Conservation (phyloP, 2,797 vertebrate genomes). For the Spinus olivaceus region DNA sequence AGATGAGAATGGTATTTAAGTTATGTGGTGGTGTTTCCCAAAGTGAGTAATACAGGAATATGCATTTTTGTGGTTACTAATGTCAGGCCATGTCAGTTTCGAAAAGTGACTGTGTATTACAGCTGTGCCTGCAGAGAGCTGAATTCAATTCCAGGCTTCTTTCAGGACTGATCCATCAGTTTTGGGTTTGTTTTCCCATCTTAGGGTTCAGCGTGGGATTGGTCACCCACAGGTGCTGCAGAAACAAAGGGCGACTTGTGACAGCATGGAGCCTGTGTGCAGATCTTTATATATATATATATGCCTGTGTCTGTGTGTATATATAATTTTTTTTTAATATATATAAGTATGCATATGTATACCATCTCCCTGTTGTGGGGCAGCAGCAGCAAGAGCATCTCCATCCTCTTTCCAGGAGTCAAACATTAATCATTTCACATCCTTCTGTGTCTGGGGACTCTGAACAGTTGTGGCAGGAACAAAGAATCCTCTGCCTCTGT, state of each 20-base stretch:
- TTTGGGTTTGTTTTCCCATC: not conserved
- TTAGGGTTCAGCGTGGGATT: not conserved
- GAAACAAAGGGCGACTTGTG: not conserved
- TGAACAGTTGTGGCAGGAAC: not conserved
- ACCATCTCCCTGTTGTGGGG: not conserved
- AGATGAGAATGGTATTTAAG: not conserved
- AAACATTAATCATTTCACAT: not conserved
- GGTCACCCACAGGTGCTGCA: not conserved
- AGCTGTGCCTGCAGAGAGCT: not conserved
- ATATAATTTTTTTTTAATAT: no score
- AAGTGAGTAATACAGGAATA: not conserved
- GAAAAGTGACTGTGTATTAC: not conserved
- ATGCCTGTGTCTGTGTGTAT: no score
- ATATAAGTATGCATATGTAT: not conserved
- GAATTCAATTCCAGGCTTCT: not conserved
- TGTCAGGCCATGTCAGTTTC: not conserved
- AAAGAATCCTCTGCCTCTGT: not conserved
- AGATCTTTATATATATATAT: not conserved
- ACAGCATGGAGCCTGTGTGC: not conserved
- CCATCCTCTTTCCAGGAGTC: not conserved
- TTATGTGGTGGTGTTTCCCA: not conserved
- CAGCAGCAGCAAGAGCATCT: slow-evolving; percentile 18
- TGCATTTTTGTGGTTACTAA: not conserved
- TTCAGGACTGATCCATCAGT: not conserved
- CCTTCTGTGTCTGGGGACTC: not conserved